Conservation (phyloP, 2,888 invertebrate species). For the Plebejus anna region DNA sequence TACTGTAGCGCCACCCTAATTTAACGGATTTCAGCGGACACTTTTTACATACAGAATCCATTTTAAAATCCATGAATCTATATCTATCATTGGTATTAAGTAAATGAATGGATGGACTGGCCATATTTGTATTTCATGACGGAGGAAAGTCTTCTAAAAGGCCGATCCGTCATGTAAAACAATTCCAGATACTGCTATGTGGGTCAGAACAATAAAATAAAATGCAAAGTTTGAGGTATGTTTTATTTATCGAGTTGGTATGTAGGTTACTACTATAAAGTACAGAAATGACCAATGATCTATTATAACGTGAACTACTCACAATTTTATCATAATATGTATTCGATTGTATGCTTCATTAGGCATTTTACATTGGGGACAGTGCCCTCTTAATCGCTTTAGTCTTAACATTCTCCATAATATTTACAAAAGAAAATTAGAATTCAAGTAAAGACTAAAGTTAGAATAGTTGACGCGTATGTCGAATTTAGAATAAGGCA, state of each 20-base stretch:
- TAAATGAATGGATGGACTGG: too few species aligned
- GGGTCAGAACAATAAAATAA: conserved; percentile 42
- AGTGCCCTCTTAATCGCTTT: conserved; percentile 60
- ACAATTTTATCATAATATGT: conserved; percentile 75
- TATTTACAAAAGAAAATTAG: conserved; percentile 58
- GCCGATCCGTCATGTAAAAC: background rate
- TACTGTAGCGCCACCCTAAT: too few species aligned
- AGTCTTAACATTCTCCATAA: conserved; percentile 54
- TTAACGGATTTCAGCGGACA: too few species aligned
- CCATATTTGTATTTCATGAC: too few species aligned
- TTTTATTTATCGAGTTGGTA: conserved; percentile 79
- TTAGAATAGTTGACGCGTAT: conserved; percentile 25
- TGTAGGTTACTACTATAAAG: conserved; percentile 78
- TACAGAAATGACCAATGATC: conserved; percentile 75
- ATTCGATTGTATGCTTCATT: conserved; percentile 71
- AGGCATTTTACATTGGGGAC: conserved; percentile 70
- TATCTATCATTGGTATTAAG: too few species aligned
- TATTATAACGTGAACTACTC: conserved; percentile 75
- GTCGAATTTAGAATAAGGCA: conserved; percentile 23
- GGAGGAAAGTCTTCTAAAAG: too few species aligned
- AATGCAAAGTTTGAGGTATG: conserved; percentile 71
- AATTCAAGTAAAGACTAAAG: conserved; percentile 27
- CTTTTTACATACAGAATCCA: too few species aligned
- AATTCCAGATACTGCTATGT: background rate
- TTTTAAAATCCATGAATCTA: too few species aligned